These are phyloP conservation scores for Pygathrix nemaeus DNA, from an alignment of 2,113 vertebrate genomes.

Conservation along the genomic window DNA sequence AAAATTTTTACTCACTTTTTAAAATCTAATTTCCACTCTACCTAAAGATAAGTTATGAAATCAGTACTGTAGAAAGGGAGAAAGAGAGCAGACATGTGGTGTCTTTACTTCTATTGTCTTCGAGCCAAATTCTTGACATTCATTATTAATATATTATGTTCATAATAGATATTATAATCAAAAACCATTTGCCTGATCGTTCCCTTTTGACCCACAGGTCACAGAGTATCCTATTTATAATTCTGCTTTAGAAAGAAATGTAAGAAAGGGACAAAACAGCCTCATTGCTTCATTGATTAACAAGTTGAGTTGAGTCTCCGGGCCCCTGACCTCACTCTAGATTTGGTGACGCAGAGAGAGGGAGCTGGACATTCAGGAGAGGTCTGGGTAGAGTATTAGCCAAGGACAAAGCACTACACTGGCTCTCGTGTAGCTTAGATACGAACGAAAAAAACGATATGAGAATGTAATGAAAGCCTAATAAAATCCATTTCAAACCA, in stretches of 20 bases:
- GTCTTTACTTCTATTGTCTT: conserved; percentile 11
- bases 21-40: neutral
- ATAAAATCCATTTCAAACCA: conserved; percentile 47
- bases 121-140: conserved; percentile 47
- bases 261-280: neutral
- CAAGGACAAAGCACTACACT: neutral
- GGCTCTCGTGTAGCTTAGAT: neutral
- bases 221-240: conserved; percentile 60
- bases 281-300: neutral
- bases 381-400: neutral
- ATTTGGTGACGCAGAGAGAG: neutral
- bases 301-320: neutral
- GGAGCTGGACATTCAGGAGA: neutral
- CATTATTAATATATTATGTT: conserved; percentile 50
- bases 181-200: conserved; percentile 62
- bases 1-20: conserved; percentile 29
- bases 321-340: conserved; percentile 8
- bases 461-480: neutral
- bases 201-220: conserved; percentile 35
- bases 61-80: neutral
- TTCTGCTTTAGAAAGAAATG: conserved; percentile 44
- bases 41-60: neutral
- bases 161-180: conserved; percentile 43
- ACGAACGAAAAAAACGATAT: neutral
- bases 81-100: neutral